These are phyloP conservation scores for Psittacula echo DNA, from an alignment of 2,797 vertebrate genomes.

Conservation along the genomic window DNA sequence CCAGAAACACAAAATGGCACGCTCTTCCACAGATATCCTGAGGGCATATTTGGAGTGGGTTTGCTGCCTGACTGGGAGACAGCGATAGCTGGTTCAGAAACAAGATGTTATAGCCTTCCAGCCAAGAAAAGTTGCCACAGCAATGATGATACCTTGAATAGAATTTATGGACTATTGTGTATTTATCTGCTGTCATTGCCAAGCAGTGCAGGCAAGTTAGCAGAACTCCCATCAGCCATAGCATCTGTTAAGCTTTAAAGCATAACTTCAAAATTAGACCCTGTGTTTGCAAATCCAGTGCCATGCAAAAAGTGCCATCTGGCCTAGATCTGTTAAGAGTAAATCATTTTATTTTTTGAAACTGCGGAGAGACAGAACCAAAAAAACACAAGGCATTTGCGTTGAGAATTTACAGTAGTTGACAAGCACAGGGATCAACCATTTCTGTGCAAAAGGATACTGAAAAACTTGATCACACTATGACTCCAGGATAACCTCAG, in stretches of 20 bases:
- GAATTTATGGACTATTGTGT: not conserved
- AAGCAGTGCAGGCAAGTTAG: not conserved
- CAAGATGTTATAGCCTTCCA: not conserved
- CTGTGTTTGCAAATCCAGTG: constrained; percentile 45
- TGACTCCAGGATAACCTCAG: not conserved
- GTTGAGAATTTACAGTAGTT: not conserved
- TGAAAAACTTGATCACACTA: not conserved
- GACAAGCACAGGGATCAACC: not conserved
- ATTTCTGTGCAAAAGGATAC: not conserved
- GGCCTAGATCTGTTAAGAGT: not conserved
- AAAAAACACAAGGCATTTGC: not conserved
- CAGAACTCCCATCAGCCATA: constrained; percentile 17
- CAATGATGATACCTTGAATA: not conserved
- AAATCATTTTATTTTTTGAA: constrained; percentile 10
- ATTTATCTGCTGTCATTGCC: constrained; percentile 6
- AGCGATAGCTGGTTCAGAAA: not conserved
- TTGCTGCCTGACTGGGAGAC: not conserved
- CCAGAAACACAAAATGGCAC: not conserved
- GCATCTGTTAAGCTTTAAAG: constrained; percentile 40
- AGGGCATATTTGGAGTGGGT: not conserved
- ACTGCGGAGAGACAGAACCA: not conserved
- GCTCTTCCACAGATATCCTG: not conserved
- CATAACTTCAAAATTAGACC: constrained; percentile 31
- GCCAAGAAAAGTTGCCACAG: not conserved
- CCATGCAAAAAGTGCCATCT: constrained; percentile 34